phyloP scores from a whole-genome alignment of 2,888 invertebrate species.

The Mimumesa dahlbomi region DNA sequence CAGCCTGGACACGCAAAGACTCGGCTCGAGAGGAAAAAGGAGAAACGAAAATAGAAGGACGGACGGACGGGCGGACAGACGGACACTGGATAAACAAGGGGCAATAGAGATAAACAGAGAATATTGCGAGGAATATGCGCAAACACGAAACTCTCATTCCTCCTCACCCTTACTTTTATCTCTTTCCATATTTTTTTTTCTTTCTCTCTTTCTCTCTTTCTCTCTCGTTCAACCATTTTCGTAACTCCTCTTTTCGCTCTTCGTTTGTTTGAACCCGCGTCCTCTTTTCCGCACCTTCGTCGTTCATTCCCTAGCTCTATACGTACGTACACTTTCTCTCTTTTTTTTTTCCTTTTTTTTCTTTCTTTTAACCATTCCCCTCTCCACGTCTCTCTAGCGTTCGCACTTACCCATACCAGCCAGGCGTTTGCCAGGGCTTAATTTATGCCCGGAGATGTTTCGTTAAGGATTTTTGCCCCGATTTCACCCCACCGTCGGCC shows the following conservation, averaged over 20 bases:
- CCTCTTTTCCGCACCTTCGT: conserved; percentile 56
- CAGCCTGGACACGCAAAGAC: conserved; percentile 56
- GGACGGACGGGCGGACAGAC: conserved; percentile 67
- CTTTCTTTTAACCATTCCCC: conserved; percentile 52
- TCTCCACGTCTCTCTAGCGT: conserved; percentile 30
- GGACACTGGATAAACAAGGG: conserved; percentile 77
- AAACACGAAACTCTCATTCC: conserved; percentile 72
- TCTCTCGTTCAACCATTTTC: background rate
- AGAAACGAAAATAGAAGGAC: conserved; percentile 63
- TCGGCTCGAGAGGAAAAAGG: conserved; percentile 54
- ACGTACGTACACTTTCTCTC: too few relatives aligned
- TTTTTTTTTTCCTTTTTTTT: too few relatives aligned
- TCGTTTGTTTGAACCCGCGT: conserved; percentile 56
- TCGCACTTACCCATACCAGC: conserved; percentile 46
- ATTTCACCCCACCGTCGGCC: conserved; percentile 18
- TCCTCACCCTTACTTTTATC: conserved; percentile 43
- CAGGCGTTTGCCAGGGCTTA: conserved; percentile 38
- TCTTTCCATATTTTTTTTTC: conserved; percentile 17
- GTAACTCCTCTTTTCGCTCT: conserved; percentile 1
- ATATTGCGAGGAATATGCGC: conserved; percentile 77
- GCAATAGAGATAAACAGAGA: conserved; percentile 79
- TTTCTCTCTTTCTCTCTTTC: conserved; percentile 20
- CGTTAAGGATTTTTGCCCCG: conserved; percentile 59
- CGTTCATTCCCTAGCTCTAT: conserved; percentile 62
- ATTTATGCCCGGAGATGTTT: conserved; percentile 65